Conservation (phyloP, 1,140 invertebrate genomes). For the Penaeus japonicus region DNA sequence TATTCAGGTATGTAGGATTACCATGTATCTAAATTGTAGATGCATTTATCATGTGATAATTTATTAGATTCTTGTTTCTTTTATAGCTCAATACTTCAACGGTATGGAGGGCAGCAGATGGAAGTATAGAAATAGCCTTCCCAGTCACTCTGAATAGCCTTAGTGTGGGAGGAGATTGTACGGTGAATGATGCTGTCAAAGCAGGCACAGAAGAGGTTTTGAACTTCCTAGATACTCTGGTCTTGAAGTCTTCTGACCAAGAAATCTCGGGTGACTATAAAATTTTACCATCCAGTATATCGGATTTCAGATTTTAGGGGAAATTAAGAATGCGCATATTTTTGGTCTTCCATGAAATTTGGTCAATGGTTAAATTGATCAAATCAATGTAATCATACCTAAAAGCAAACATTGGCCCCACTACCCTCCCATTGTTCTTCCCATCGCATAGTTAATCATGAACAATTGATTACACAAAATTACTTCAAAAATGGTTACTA, state of each 20-base stretch:
- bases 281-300: background rate
- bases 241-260: conserved; percentile 28
- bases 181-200: background rate
- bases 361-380: no score
- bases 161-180: background rate
- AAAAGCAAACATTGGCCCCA: no score
- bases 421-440: no score
- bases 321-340: no score
- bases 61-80: no score
- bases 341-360: no score
- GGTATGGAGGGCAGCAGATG: background rate
- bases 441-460: no score
- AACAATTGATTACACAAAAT: no score
- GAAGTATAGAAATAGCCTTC: background rate
- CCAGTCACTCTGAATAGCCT: background rate
- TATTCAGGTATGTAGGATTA: background rate
- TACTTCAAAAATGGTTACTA: no score
- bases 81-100: background rate
- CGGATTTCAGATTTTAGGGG: background rate
- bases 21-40: no score
- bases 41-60: no score
- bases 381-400: no score
- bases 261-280: conserved; percentile 14
- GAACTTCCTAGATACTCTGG: background rate
- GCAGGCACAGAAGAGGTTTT: background rate